Evolutionary conservation across 2,888 invertebrate genomes (phyloP).

Genomic region (Parascotia fuliginaria): DNA sequence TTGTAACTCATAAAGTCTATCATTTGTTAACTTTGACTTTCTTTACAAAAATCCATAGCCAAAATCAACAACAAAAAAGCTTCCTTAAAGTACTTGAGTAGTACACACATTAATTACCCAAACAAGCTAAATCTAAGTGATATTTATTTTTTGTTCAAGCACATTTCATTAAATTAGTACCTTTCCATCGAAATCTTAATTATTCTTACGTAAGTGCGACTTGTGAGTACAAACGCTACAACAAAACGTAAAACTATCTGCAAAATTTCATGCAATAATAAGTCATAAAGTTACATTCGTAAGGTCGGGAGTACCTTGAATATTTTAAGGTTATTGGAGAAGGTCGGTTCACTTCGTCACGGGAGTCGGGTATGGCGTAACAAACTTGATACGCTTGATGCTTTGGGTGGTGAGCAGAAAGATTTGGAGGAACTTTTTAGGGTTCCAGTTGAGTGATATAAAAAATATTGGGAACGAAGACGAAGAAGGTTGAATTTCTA

Average conservation of each 20-base stretch:
- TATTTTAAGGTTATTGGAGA: slow-evolving; percentile 18
- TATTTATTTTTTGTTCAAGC: neutral
- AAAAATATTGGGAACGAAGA: slow-evolving; percentile 12
- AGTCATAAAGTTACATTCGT: neutral
- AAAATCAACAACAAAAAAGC: neutral
- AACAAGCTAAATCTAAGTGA: slow-evolving; percentile 4
- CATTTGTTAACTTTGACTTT: no score
- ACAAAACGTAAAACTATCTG: slow-evolving; percentile 10
- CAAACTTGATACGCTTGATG: slow-evolving; percentile 60
- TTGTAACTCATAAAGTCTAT: no score
- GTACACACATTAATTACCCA: slow-evolving; percentile 3
- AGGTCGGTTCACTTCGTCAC: slow-evolving; percentile 55
- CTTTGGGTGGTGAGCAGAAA: slow-evolving; percentile 51
- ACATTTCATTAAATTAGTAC: slow-evolving; percentile 30
- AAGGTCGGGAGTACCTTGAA: slow-evolving; percentile 17
- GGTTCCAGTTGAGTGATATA: slow-evolving; percentile 34
- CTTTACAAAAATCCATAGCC: no score
- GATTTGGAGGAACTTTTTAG: slow-evolving; percentile 26
- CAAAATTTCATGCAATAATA: slow-evolving; percentile 18
- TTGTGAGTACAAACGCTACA: slow-evolving; percentile 21
- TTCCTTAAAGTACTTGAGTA: neutral
- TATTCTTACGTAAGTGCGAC: slow-evolving; percentile 35
- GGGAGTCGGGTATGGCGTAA: slow-evolving; percentile 68
- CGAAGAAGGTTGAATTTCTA: neutral
- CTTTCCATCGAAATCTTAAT: slow-evolving; percentile 39